phyloP scores from a whole-genome alignment of 2,113 vertebrate species.

The Neogobius melanostomus region DNA sequence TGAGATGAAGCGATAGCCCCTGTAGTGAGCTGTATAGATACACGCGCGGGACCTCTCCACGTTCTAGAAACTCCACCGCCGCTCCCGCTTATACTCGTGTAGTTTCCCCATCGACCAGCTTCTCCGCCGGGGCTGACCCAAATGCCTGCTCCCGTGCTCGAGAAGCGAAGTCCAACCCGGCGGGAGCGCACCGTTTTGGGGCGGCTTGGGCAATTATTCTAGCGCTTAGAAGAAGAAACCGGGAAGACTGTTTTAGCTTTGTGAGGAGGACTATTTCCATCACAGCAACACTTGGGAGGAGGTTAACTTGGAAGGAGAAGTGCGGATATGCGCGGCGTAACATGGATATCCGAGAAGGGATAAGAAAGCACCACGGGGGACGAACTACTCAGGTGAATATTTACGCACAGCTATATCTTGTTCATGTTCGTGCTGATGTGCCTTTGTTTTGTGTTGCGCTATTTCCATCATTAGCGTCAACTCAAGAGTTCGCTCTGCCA shows the following conservation, averaged over 20 bases:
- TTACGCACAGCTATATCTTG: not conserved
- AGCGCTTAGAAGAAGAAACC: not conserved
- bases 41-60: not conserved
- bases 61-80: not conserved
- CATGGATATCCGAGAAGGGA: slow-evolving; percentile 65
- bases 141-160: not conserved
- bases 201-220: not conserved
- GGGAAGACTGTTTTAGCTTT: not conserved
- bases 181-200: not conserved
- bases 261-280: slow-evolving; percentile 12
- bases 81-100: slow-evolving; percentile 4
- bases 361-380: slow-evolving; percentile 30
- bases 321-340: slow-evolving; percentile 53
- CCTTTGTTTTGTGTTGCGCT: not conserved
- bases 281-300: slow-evolving; percentile 34
- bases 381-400: slow-evolving; percentile 42
- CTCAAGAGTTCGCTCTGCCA: not conserved
- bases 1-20: not conserved
- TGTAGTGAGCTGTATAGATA: not conserved
- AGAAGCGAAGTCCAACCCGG: not conserved
- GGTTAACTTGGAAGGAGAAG: slow-evolving; percentile 40
- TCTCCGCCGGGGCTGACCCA: slow-evolving; percentile 9
- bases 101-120: not conserved
- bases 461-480: not conserved
- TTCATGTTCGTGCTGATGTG: not conserved